These are phyloP conservation scores for Phaetusa simplex DNA, from an alignment of 2,113 vertebrate genomes.

Conservation along the genomic window DNA sequence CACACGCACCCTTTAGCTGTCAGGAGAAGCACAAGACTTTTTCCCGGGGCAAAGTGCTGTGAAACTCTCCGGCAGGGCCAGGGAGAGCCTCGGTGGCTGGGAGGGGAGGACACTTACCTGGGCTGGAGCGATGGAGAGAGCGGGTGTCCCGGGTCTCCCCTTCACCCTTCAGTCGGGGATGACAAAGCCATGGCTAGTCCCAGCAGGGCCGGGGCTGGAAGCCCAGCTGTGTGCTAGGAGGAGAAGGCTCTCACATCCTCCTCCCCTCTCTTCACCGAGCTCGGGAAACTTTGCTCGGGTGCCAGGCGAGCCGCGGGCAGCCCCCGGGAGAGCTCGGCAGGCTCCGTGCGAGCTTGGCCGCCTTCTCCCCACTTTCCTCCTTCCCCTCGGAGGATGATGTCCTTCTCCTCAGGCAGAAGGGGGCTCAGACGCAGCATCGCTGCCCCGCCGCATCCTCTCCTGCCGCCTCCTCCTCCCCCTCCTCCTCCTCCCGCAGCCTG, in stretches of 20 bases:
- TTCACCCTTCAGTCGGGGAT: not conserved
- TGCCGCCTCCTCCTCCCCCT: not conserved
- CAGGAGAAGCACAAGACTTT: not conserved
- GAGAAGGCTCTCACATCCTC: not conserved
- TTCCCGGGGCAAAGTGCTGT: not conserved
- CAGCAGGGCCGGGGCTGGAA: not conserved
- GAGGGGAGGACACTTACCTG: not conserved
- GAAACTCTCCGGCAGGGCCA: not conserved
- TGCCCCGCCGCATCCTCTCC: not conserved
- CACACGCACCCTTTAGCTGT: not conserved
- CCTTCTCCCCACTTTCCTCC: not conserved
- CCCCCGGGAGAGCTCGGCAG: not conserved
- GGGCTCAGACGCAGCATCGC: not conserved
- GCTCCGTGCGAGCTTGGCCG: not conserved
- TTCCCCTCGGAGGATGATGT: not conserved
- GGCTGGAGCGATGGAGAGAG: not conserved
- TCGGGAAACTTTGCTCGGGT: constrained; percentile 33
- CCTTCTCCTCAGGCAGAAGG: not conserved
- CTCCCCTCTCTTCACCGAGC: not conserved
- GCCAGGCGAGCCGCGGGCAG: not conserved
- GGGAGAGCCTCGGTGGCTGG: not conserved
- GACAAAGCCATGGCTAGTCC: not conserved
- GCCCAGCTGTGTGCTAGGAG: not conserved
- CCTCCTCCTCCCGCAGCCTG: not conserved
- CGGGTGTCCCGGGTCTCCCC: not conserved